Evolutionary conservation across 1,140 invertebrate genomes (phyloP).

Genomic region (Archegozetes longisetosus): DNA sequence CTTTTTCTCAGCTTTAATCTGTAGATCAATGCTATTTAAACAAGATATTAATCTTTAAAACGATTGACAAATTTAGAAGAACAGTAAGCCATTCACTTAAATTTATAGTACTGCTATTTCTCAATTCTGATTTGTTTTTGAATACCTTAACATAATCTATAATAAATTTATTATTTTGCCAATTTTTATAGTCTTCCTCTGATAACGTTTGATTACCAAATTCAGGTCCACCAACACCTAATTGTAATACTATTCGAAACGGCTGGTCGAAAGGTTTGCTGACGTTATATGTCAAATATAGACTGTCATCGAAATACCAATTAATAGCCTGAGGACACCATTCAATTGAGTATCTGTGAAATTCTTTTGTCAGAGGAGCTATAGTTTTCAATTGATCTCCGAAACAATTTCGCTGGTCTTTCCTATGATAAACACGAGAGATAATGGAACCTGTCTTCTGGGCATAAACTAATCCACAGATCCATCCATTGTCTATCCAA

Average conservation of each 20-base stretch:
- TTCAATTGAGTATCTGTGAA: constrained; percentile 1
- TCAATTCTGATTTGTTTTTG: too few relatives aligned
- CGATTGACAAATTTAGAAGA: too few relatives aligned
- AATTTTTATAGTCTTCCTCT: not conserved
- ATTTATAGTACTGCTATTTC: too few relatives aligned
- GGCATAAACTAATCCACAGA: constrained; percentile 6
- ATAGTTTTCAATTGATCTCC: not conserved
- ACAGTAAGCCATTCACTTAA: too few relatives aligned
- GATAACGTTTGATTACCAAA: not conserved
- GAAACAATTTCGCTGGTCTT: not conserved
- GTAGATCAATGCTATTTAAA: too few relatives aligned
- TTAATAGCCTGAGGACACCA: not conserved
- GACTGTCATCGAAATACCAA: constrained; percentile 2
- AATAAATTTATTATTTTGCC: constrained; percentile 1
- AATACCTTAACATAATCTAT: constrained; percentile 3
- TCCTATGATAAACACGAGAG: constrained; percentile 4
- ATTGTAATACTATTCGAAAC: constrained; percentile 4
- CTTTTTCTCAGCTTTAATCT: too few relatives aligned
- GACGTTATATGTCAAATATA: not conserved
- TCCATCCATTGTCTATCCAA: constrained; percentile 7
- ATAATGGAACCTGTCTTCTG: not conserved
- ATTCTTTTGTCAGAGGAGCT: not conserved
- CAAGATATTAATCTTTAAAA: too few relatives aligned
- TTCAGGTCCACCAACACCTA: constrained; percentile 10
- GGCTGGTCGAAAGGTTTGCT: constrained; percentile 4